Conservation (phyloP, 2,888 invertebrate species). For the Trissonchulus sp. region DNA sequence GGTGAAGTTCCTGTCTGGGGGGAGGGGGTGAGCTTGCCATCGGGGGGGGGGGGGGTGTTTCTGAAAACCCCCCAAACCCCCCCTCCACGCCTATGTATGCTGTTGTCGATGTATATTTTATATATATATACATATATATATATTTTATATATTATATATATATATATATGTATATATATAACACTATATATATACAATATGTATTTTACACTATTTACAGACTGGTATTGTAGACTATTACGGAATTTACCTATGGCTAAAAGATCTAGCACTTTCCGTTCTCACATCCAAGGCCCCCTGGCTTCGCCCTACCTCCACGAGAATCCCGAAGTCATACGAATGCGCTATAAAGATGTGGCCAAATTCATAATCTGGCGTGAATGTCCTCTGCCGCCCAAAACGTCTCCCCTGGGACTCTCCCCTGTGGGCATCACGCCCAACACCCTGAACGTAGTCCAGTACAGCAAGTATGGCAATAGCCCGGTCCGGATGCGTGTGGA, state of each 20-base stretch:
- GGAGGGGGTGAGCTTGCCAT: no score
- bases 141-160: no score
- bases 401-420: not conserved
- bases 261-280: not conserved
- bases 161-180: no score
- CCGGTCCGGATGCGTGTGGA: not conserved
- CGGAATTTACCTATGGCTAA: not conserved
- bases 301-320: not conserved
- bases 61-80: no score
- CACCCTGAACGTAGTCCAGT: not conserved
- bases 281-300: not conserved
- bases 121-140: no score
- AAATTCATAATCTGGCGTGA: conserved; percentile 23
- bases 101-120: no score
- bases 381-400: conserved; percentile 15
- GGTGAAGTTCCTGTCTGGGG: no score
- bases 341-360: conserved; percentile 22
- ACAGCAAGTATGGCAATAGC: conserved; percentile 9
- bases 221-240: no score
- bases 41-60: no score
- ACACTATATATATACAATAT: no score
- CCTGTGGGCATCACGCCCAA: not conserved
- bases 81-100: no score
- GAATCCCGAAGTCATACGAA: not conserved
- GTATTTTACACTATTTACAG: no score